Base-by-base conservation (phyloP, 2,888 invertebrate species). In the Pachydiplax longipennis region DNA sequence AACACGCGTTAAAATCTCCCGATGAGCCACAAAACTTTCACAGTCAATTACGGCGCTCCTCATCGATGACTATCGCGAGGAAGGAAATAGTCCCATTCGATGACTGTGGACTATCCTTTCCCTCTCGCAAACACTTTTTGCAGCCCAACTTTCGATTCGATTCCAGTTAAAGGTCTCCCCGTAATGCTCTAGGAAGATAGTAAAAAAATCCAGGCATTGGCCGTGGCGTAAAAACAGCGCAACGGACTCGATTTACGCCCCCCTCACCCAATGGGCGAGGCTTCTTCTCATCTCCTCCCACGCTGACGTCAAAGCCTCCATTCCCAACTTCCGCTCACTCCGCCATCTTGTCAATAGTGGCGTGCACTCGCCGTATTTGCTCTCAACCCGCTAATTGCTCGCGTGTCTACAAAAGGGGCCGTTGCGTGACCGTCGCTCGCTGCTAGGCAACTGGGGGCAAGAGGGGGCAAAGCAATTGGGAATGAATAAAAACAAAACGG, bases 341-440 rank as follows among this genome's bases (percentile, higher is more conserved):
- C 87, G 87, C 87, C 87, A 87, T 87, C 87, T 87, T 87, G 83
- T 83, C 83, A 83, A 83, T 83, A 83, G 58, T 83, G 58, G 87
- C 87, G 87, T 87, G 87, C 87, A 65, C 37, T 61, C 87, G 87
- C 87, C 87, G 58, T 87, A 87, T 87, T 87, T 87, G 87, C 87
- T 87, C 87, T 87, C 87, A 31, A 35, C 40, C 87, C 87, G 61
- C 87, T 87, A 87, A 87, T 87, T 87, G 87, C 87, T 87, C 87
- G 87, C 87, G 87, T 87, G 87, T 61, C 83, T 83, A 83, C 83
- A 83, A 58, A 35, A 61, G 65, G 87, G 83, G 83, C 87, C 61
- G 37, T 83, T 87, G 87, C 87, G 87, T 87, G 87, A 87, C 83
- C n/a, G 83, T 31, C 25, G 83, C n/a, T 87, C 87, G 87, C 87